Conservation (phyloP, 2,113 vertebrate genomes). For the Calyptomena viridis region DNA sequence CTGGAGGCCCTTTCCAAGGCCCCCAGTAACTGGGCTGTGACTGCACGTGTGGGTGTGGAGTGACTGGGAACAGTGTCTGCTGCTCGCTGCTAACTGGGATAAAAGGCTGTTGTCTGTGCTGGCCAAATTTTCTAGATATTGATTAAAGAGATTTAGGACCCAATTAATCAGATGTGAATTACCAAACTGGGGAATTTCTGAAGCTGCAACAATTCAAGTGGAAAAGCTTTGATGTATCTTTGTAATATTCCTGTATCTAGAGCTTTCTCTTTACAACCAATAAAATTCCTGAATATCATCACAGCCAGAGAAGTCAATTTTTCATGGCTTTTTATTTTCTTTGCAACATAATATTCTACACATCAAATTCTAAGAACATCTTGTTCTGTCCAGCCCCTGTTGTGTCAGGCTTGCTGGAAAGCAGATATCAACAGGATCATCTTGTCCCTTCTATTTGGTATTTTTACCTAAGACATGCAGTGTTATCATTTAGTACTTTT, state of each 20-base stretch:
- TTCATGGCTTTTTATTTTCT: neutral
- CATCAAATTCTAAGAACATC: neutral
- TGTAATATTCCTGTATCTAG: neutral
- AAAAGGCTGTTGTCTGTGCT: neutral
- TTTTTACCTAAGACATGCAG: neutral
- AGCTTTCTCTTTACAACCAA: neutral
- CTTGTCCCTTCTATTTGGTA: neutral
- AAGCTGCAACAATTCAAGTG: neutral
- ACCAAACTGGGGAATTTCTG: neutral
- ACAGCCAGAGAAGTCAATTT: neutral
- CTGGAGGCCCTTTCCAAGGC: neutral
- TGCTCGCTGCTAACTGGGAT: neutral
- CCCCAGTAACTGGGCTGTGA: rapidly evolving
- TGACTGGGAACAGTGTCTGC: neutral
- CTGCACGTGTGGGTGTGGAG: rapidly evolving
- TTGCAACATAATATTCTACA: neutral
- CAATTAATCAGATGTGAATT: neutral
- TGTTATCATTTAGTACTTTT: neutral
- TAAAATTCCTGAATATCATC: neutral
- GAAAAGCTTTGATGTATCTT: neutral
- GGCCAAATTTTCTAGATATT: neutral
- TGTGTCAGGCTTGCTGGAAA: neutral
- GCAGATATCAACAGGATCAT: neutral
- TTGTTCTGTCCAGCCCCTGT: neutral
- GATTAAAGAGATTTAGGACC: neutral